Percentiles rank a stretch among this genome's conserved stretches.
Conservation (phyloP, 2,113 vertebrate species). For the Ptilonorhynchus violaceus region DNA sequence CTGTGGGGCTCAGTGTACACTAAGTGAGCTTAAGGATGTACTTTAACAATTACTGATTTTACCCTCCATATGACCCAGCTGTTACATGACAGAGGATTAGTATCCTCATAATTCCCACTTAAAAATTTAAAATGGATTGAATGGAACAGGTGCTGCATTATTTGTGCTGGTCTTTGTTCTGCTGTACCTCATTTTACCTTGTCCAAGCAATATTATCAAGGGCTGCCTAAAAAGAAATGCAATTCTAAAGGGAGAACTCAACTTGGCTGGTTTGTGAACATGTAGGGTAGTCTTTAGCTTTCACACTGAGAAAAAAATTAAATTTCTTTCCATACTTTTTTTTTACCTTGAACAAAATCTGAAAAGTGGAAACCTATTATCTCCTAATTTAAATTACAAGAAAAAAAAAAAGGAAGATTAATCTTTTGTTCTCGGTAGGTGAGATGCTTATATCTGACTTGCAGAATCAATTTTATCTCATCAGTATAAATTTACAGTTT, state of each 20-base stretch:
- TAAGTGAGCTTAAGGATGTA: background rate
- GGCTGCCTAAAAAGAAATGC: background rate
- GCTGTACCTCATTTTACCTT: background rate
- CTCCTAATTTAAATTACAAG: background rate
- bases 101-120: background rate
- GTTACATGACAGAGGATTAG: background rate
- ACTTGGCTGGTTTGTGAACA: background rate
- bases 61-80: background rate
- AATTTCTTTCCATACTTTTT: background rate
- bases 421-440: background rate
- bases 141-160: background rate
- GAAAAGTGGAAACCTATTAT: background rate
- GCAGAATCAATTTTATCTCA: background rate
- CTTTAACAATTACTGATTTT: background rate
- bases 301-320: background rate
- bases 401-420: background rate
- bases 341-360: background rate
- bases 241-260: background rate
- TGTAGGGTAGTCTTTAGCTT: background rate
- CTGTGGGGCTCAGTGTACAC: background rate
- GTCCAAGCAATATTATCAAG: background rate
- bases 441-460: background rate
- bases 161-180: background rate
- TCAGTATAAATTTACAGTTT: background rate
- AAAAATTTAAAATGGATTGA: background rate